Evolutionary conservation across 2,797 vertebrate species (phyloP).

Genomic region (Molossus alvarezi): DNA sequence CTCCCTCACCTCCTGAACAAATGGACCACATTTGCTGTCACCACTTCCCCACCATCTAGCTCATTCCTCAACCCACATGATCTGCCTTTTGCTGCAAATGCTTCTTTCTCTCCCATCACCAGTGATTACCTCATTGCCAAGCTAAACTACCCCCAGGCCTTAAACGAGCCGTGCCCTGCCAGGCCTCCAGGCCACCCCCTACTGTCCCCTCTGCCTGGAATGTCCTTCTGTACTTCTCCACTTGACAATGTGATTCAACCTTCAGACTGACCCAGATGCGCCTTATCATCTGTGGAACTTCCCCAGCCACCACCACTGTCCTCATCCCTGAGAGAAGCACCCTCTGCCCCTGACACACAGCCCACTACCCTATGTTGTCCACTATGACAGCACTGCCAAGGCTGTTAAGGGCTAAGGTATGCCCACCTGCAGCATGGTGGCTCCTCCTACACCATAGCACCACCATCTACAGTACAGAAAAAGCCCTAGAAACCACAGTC

Average conservation of each 20-base stretch:
- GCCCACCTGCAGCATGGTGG: neutral
- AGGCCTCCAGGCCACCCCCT: neutral
- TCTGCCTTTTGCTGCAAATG: neutral
- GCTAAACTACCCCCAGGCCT: neutral
- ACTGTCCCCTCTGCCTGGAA: neutral
- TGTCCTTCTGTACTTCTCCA: too few species aligned
- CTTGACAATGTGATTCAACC: neutral
- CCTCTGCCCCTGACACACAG: neutral
- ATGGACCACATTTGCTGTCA: rapidly evolving
- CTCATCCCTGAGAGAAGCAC: neutral
- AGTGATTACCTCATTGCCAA: neutral
- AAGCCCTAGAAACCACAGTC: neutral
- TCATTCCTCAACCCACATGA: rapidly evolving
- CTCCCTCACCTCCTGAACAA: neutral
- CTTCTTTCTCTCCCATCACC: neutral
- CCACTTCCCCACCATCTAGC: neutral
- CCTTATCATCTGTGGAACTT: rapidly evolving
- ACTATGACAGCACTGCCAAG: neutral
- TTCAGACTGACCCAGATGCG: neutral
- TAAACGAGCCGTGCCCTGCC: rapidly evolving
- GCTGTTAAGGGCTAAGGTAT: neutral
- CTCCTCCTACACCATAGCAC: rapidly evolving
- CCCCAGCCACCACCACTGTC: rapidly evolving
- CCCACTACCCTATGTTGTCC: too few species aligned
- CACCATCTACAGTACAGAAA: neutral